Evolutionary conservation across 1,140 invertebrate genomes (phyloP), one percentile per base, ranked within the genome.

Genomic region (Apis cerana): DNA sequence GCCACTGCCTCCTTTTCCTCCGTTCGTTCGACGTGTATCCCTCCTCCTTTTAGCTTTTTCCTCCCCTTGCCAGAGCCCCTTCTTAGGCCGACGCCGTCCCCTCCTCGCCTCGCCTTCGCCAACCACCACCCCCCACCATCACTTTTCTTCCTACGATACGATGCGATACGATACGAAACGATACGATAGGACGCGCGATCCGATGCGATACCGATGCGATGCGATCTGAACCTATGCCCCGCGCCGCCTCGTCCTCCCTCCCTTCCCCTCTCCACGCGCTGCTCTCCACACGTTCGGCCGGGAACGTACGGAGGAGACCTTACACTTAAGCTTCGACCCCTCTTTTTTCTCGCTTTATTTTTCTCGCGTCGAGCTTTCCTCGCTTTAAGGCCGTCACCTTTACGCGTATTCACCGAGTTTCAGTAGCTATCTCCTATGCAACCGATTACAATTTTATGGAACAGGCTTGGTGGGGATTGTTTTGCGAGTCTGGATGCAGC

Each of bases 21-120:
- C 71, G 61, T 82, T 80, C 67, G 67, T 61, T 75, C 78, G 56
- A 67, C n/a, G 50, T 23, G 10, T 82, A 82, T 81, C 87, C 77
- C 88, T 80, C 75, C 82, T 88, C 85, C 70, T 84, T 87, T 80
- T 62, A 56, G 77, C 83, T 88, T 84, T 86, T 83, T 85, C 80
- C 81, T 89, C 85, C 87, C 87, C 77, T 75, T 86, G 74, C 17
- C 70, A 83, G 33, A 43, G 80, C 87, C 85, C 85, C 76, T 85
- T 86, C 87, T 88, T 88, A 86, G 82, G 79, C 86, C 86, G 82
- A 80, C 70, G 65, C 15, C 61, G 56, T 81, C 77, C 81, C 86
- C 81, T 78, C 85, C 70, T 54, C 23, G 2, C 1, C 19, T 7
- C 56, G 67, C 82, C 64, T 75, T 87, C 77, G 77, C 77, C 82